Evolutionary conservation across 2,888 invertebrate genomes (phyloP).

Genomic region (Brachyopa scutellaris): DNA sequence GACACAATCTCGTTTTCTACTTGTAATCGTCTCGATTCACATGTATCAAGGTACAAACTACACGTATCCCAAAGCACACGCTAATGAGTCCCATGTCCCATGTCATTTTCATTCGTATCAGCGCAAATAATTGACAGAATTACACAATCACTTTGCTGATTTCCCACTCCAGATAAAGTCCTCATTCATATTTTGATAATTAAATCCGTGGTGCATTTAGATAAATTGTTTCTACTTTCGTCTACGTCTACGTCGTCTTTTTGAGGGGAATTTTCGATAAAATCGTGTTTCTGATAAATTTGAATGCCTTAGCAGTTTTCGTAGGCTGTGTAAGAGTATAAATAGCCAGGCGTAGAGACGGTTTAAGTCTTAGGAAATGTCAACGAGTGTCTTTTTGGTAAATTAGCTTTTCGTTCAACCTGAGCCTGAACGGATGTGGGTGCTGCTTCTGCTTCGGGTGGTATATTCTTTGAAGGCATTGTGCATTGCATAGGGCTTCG

Average conservation of each 20-base stretch:
- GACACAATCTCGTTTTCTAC: too few relatives aligned
- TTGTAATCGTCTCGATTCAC: too few relatives aligned
- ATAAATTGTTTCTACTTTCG: slow-evolving; percentile 27
- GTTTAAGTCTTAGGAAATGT: slow-evolving; percentile 20
- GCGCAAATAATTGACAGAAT: slow-evolving; percentile 48
- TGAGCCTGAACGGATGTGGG: slow-evolving; percentile 11
- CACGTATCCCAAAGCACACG: not conserved
- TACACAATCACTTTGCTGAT: slow-evolving; percentile 37
- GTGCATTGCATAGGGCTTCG: slow-evolving; percentile 43
- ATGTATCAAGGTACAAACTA: not conserved
- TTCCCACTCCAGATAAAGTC: slow-evolving; percentile 47
- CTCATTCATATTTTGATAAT: slow-evolving; percentile 47
- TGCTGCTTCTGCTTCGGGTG: not conserved
- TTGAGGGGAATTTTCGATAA: not conserved
- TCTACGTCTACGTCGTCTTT: too few relatives aligned
- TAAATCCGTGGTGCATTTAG: slow-evolving; percentile 35
- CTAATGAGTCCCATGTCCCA: slow-evolving; percentile 5
- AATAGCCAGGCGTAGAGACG: slow-evolving; percentile 7
- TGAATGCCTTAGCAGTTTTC: slow-evolving; percentile 18
- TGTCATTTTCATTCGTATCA: slow-evolving; percentile 6
- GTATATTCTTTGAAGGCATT: not conserved
- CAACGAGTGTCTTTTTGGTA: slow-evolving; percentile 26
- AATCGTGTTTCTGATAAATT: slow-evolving; percentile 21
- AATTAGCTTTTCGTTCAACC: slow-evolving; percentile 27
- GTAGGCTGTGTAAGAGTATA: not conserved